Percentiles rank a stretch among this genome's conserved stretches.
These are phyloP conservation scores for Chrysina gloriosa DNA, from an alignment of 2,888 invertebrate species.

Conservation along the genomic window DNA sequence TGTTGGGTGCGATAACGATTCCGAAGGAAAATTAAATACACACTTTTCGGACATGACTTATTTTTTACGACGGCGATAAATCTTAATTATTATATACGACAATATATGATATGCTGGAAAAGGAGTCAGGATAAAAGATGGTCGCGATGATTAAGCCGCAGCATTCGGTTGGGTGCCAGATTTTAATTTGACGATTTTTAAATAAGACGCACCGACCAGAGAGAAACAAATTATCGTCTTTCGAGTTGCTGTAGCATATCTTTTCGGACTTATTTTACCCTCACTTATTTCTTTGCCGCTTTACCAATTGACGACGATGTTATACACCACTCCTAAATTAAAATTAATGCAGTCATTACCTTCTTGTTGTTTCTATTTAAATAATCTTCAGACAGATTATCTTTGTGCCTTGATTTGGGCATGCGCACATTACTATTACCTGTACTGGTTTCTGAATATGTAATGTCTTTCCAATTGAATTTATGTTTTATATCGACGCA, in stretches of 20 bases:
- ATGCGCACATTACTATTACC: too few species aligned
- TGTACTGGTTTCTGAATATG: too few species aligned
- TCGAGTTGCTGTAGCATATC: background rate
- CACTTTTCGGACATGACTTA: slow-evolving; percentile 40
- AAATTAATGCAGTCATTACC: too few species aligned
- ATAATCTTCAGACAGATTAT: too few species aligned
- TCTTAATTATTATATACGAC: slow-evolving; percentile 34
- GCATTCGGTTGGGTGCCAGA: slow-evolving; percentile 12
- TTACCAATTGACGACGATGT: too few species aligned
- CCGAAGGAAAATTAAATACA: slow-evolving; percentile 38
- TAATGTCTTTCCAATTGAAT: too few species aligned
- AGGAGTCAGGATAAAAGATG: slow-evolving; percentile 4
- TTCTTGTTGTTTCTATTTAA: too few species aligned
- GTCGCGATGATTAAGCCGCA: slow-evolving; percentile 9
- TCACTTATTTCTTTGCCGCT: too few species aligned
- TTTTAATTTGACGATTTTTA: slow-evolving; percentile 17
- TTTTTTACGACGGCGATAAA: slow-evolving; percentile 40
- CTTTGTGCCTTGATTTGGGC: too few species aligned
- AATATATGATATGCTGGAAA: background rate
- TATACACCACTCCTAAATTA: too few species aligned
- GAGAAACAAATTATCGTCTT: background rate
- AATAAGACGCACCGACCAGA: background rate
- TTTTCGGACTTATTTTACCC: background rate
- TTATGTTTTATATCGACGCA: too few species aligned
- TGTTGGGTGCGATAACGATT: slow-evolving; percentile 38